phyloP scores from a whole-genome alignment of 1,140 invertebrate species.

The Ylistrum balloti region DNA sequence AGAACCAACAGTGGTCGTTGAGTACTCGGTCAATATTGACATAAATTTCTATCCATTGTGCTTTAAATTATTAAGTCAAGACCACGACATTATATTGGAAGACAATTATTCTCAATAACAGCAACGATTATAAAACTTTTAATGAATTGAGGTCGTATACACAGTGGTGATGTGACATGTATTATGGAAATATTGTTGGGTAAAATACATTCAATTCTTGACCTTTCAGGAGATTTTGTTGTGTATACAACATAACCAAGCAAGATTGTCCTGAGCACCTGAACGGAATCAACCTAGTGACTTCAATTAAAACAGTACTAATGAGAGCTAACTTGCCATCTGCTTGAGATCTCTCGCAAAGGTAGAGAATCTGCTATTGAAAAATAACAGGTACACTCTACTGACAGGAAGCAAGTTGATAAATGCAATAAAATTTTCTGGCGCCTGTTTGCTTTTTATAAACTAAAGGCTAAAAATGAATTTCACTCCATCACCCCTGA shows the following conservation, averaged over 20 bases:
- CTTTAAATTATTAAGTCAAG: not conserved
- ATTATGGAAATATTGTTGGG: slow-evolving; percentile 14
- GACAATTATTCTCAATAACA: slow-evolving; percentile 12
- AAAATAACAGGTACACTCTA: not conserved
- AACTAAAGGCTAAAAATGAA: not conserved
- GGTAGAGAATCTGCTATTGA: not conserved
- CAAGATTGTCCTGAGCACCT: not conserved
- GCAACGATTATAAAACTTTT: not conserved
- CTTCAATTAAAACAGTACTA: not conserved
- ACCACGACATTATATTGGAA: not conserved
- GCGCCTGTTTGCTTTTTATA: not conserved
- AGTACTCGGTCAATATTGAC: slow-evolving; percentile 21
- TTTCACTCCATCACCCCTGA: not conserved
- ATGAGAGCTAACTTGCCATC: not conserved
- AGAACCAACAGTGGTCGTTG: not conserved
- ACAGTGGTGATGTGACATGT: not conserved
- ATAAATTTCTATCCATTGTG: not conserved
- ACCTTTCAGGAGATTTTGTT: not conserved
- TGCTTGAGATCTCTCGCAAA: not conserved
- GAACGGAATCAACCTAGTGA: not conserved
- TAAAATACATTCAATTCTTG: slow-evolving; percentile 34
- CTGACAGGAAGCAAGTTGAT: not conserved
- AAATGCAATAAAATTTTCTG: not conserved
- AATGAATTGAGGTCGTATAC: not conserved
- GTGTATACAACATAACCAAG: not conserved